phyloP scores from a whole-genome alignment of 2,113 vertebrate genomes.

The Hydrochoerus hydrochaeris region DNA sequence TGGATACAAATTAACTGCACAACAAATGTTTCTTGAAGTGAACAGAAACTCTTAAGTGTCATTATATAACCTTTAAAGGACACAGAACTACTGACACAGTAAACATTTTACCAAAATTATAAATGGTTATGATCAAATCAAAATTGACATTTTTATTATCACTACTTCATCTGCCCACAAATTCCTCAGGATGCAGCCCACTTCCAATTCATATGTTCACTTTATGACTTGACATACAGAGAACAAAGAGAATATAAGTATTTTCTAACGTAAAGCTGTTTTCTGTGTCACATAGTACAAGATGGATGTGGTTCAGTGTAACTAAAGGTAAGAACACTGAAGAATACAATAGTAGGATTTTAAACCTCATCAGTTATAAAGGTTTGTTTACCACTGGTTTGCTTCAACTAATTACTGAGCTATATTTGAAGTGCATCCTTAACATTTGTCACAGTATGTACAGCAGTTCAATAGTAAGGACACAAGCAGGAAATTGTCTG shows the following conservation, averaged over 20 bases:
- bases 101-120: conserved; percentile 21
- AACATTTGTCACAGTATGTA: background rate
- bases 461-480: background rate
- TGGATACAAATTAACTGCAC: conserved; percentile 8
- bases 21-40: background rate
- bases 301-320: conserved; percentile 61
- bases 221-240: conserved; percentile 39
- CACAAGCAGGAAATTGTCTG: background rate
- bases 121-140: background rate
- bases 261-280: conserved; percentile 51
- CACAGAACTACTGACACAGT: background rate
- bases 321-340: conserved; percentile 70
- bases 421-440: background rate
- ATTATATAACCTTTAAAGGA: background rate
- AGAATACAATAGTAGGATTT: conserved; percentile 51
- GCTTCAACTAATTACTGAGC: conserved; percentile 33
- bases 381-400: conserved; percentile 62
- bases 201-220: conserved; percentile 27
- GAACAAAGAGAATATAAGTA: conserved; percentile 56
- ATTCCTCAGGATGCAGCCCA: background rate
- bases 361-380: conserved; percentile 59
- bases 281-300: conserved; percentile 66
- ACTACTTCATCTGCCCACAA: background rate
- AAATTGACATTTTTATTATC: conserved; percentile 25
- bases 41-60: background rate